phyloP scores from a whole-genome alignment of 2,797 vertebrate genomes.

The Vultur gryphus region DNA sequence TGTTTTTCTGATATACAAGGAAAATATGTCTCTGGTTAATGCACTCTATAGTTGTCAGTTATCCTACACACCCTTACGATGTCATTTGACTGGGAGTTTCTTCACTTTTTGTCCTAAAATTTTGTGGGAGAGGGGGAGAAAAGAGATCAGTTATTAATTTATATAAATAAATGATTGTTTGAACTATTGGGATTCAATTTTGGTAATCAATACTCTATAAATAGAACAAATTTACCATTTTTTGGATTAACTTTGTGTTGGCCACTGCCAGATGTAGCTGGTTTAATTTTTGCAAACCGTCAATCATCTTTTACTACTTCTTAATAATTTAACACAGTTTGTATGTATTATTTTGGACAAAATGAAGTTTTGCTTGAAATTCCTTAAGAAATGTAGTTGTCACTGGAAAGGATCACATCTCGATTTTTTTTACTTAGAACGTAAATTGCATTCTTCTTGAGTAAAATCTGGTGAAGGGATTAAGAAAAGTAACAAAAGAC shows the following conservation, averaged over 20 bases:
- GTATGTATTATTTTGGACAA: neutral
- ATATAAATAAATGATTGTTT: neutral
- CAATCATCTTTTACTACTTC: neutral
- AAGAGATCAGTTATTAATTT: neutral
- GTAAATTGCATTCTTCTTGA: neutral
- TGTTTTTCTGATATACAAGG: neutral
- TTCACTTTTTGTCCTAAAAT: neutral
- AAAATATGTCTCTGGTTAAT: neutral
- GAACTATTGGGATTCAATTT: neutral
- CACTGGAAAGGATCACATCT: neutral
- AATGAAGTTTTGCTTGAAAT: neutral
- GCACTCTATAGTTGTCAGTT: neutral
- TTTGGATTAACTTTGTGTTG: neutral
- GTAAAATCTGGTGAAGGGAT: neutral
- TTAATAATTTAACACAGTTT: neutral
- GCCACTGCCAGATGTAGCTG: neutral
- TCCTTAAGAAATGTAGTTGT: neutral
- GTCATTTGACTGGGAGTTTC: neutral
- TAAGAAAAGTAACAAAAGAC: neutral
- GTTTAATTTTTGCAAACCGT: neutral
- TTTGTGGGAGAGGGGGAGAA: fast-evolving
- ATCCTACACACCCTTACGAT: neutral
- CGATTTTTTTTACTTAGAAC: fast-evolving
- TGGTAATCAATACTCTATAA: neutral
- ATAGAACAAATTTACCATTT: neutral